These are phyloP conservation scores for Trichomalopsis sarcophagae DNA, from an alignment of 1,140 invertebrate genomes.

Conservation along the genomic window DNA sequence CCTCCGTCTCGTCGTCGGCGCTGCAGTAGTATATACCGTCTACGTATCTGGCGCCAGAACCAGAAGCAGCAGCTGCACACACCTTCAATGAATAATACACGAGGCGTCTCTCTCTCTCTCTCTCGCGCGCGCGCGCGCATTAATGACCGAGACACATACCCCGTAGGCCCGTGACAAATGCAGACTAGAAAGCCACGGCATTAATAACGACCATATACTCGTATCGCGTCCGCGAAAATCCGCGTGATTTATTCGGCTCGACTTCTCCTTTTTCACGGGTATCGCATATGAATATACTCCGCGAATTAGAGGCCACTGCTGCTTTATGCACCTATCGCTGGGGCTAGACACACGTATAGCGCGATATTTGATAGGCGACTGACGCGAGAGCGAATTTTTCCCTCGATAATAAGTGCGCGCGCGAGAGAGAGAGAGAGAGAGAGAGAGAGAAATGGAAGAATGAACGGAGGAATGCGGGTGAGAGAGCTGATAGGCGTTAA, in stretches of 20 bases:
- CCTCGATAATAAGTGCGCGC: neutral
- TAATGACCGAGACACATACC: conserved; percentile 1
- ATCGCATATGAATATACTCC: too few relatives aligned
- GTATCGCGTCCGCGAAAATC: neutral
- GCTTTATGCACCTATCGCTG: too few relatives aligned
- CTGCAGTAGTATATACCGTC: neutral
- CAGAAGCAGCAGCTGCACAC: neutral
- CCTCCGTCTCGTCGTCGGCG: neutral
- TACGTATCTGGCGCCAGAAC: conserved; percentile 2
- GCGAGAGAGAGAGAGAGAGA: neutral
- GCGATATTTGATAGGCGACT: neutral
- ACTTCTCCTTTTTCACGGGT: neutral
- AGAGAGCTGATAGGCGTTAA: neutral
- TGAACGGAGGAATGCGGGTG: neutral
- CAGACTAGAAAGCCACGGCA: neutral
- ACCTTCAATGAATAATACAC: conserved; percentile 4
- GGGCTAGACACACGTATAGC: neutral
- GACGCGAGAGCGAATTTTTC: neutral
- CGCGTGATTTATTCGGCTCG: neutral
- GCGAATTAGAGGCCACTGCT: neutral
- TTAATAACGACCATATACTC: neutral
- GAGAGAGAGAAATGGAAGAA: conserved; percentile 2
- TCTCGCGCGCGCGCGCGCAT: neutral
- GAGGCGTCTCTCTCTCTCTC: neutral
- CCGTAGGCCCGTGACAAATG: neutral